A percentile compares a stretch with the other conserved stretches of the same genome.
These are phyloP conservation scores for Cephalopachus bancanus DNA, from an alignment of 2,797 vertebrate species.

Conservation along the genomic window DNA sequence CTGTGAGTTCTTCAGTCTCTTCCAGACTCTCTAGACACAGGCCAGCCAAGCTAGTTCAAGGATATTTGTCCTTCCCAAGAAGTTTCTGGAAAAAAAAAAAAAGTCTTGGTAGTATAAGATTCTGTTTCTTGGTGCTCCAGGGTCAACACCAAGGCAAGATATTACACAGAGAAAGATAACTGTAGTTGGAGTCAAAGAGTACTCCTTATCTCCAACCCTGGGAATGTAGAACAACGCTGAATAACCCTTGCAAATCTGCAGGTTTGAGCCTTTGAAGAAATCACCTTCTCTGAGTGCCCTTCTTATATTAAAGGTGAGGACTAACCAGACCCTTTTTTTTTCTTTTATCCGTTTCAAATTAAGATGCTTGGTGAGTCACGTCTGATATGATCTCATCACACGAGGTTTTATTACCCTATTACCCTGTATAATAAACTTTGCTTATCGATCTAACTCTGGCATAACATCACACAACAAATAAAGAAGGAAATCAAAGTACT, in stretches of 20 bases:
- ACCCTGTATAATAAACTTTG: too few species aligned
- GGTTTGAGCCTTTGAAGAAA: neutral
- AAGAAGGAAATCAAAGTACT: too few species aligned
- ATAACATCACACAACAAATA: too few species aligned
- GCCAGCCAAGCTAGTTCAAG: neutral
- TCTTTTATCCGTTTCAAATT: too few species aligned
- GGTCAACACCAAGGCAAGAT: neutral
- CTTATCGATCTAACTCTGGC: too few species aligned
- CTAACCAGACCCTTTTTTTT: too few species aligned
- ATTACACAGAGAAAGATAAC: neutral
- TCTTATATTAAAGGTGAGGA: conserved; percentile 27
- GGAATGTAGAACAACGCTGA: neutral
- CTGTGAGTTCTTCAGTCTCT: neutral
- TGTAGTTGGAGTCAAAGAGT: neutral
- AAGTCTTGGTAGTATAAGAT: neutral
- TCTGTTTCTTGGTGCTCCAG: neutral
- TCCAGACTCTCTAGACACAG: neutral
- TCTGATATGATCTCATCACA: too few species aligned
- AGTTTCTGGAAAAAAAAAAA: neutral
- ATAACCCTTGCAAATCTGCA: neutral
- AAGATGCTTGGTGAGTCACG: too few species aligned
- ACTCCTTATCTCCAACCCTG: neutral
- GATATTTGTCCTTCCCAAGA: neutral
- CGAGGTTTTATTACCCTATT: too few species aligned
- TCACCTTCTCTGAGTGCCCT: neutral